phyloP scores from a whole-genome alignment of 2,888 invertebrate genomes.

The Lycophotia porphyrea region DNA sequence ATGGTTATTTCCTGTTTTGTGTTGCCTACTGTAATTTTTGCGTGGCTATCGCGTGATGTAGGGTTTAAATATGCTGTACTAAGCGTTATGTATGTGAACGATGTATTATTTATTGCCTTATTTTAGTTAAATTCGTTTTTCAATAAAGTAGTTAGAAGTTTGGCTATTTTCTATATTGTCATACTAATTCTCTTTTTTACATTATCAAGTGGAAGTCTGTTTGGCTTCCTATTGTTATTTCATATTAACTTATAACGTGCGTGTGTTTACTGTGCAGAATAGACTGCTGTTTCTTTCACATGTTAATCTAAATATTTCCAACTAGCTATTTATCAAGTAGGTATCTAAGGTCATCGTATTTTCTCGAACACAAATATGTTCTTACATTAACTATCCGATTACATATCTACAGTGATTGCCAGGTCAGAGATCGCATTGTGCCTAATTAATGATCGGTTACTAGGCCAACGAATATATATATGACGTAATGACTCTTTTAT shows the following conservation, averaged over 20 bases:
- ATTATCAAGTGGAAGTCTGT: too few relatives aligned
- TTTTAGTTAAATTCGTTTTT: conserved; percentile 22
- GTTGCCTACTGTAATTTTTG: conserved; percentile 53
- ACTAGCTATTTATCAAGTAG: background rate
- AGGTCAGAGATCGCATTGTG: conserved; percentile 56
- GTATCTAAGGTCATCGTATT: conserved; percentile 33
- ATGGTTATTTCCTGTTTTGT: conserved; percentile 59
- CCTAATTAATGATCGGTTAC: conserved; percentile 55
- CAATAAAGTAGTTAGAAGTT: background rate
- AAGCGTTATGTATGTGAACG: conserved; percentile 17
- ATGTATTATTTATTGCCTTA: conserved; percentile 12
- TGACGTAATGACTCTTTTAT: conserved; percentile 49
- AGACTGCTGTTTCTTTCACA: background rate
- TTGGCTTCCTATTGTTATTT: too few relatives aligned
- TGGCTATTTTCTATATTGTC: too few relatives aligned
- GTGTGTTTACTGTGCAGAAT: background rate
- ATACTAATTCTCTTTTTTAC: too few relatives aligned
- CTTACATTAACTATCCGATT: conserved; percentile 31
- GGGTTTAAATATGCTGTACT: conserved; percentile 29
- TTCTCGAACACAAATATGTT: conserved; percentile 12
- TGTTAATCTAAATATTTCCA: background rate
- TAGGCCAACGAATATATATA: conserved; percentile 46
- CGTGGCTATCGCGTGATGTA: conserved; percentile 20
- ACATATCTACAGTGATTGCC: conserved; percentile 53
- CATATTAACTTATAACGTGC: too few relatives aligned